phyloP scores from a whole-genome alignment of 2,888 invertebrate genomes.

The Embidobia sp. region DNA sequence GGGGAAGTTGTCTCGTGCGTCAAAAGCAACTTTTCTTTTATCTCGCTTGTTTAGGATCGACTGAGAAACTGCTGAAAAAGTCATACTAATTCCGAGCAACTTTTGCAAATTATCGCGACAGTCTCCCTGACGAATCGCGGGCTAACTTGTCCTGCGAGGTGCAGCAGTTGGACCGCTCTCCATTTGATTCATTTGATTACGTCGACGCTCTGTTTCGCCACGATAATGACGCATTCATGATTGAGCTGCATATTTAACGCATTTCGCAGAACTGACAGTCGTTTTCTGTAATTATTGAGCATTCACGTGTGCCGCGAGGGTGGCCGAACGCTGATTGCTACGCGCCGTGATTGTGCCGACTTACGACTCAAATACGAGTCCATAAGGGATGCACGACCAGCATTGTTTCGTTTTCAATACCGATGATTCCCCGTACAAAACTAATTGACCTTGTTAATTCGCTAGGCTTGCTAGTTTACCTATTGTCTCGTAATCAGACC shows the following conservation, averaged over 20 bases:
- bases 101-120: too few relatives aligned
- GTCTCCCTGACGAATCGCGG: too few relatives aligned
- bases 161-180: too few relatives aligned
- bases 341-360: slow-evolving; percentile 65
- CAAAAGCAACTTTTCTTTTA: too few relatives aligned
- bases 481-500: slow-evolving; percentile 23
- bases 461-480: slow-evolving; percentile 14
- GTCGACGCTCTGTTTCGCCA: background rate
- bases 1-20: too few relatives aligned
- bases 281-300: slow-evolving; percentile 69
- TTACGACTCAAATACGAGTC: slow-evolving; percentile 16
- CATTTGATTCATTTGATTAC: slow-evolving; percentile 18
- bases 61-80: too few relatives aligned
- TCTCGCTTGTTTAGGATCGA: too few relatives aligned
- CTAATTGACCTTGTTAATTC: slow-evolving; percentile 42
- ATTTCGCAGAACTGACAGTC: slow-evolving; percentile 33
- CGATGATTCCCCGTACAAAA: slow-evolving; percentile 37
- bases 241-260: slow-evolving; percentile 33
- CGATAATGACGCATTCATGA: slow-evolving; percentile 37
- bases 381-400: slow-evolving; percentile 14
- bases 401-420: slow-evolving; percentile 43
- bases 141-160: too few relatives aligned
- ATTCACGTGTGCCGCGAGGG: slow-evolving; percentile 68
- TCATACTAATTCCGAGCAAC: too few relatives aligned
- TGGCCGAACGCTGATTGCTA: slow-evolving; percentile 68